Evolutionary conservation across 1,140 invertebrate species (phyloP), one percentile per base, ranked within the genome.

Genomic region (fruit fly (Drosophila melanogaster)): DNA sequence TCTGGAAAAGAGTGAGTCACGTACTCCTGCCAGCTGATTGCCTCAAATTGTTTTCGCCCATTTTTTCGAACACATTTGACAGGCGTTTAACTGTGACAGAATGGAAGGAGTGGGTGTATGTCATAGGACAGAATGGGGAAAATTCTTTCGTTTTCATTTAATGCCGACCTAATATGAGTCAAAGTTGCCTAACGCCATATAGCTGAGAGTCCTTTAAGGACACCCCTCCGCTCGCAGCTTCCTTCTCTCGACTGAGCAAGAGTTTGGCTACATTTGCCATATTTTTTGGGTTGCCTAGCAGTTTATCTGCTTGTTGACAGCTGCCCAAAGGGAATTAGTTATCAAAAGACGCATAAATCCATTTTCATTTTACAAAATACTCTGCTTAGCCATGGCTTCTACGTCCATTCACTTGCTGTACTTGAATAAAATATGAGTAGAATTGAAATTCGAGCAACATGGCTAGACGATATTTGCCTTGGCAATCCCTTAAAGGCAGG

Each of bases 321-420:
- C 58, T 60, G 83, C 76, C 83, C 83, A 87, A 87, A 89, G 84
- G 84, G 83, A 87, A 87, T 87, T 87, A 79, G 76, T 83, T 87
- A 87, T 87, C 84, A 87, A 89, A 87, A 83, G 84, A 87, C 66
- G 79, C 84, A 87, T 89, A 89, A 89, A 87, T 83, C 76, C 84
- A 83, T 77, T 77, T 77, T 67, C 49, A 61, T 70, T 71, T 70
- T 49, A 51, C 56, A 79, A 77, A 75, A 62, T 41, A 44, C 70
- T 64, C 43, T 14, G 55, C 66, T 41, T 41, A 41, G 37, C 37
- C 43, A 22, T 65, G 43, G 53, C 59, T 47, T 50, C 44, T 37
- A 30, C 43, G 49, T 44, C 56, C 53, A 56, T 56, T 24, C 15
- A 55, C 41, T 66, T 81, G 43, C 26, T 2, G 37, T 33, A 10